Base-by-base conservation (phyloP, 2,888 invertebrate genomes). In the Drosophila imparisetae region DNA sequence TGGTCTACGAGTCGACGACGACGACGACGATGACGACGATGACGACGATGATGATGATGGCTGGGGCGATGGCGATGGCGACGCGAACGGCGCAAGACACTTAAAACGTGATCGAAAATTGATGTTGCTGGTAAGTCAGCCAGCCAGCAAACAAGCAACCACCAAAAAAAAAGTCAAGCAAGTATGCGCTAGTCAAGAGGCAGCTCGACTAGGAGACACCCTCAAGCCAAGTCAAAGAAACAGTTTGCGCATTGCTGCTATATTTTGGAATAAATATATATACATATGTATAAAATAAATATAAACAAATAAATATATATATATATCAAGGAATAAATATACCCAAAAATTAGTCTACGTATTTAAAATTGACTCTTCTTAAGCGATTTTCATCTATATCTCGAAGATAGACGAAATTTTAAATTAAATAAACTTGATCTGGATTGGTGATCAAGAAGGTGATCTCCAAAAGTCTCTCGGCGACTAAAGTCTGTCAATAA, bases 51-150 rank as follows among this genome's bases (percentile, higher is more conserved):
- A 70, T 58, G 80, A 70, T 53, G 73, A 72, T 66, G 80, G 72
- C 64, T 67, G 74, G 63, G 70, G 48, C 50, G 70, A 71, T 67
- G 72, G 42, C 72, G 68, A 59, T 64, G 81, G 70, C 75, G 75
- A 68, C 72, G 81, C 64, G 58, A 75, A 65, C 76, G 86, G 83
- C 81, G 81, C 89, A 87, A 87, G 90, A 87, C 89, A 89, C 88
- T 89, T 85, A 87, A 87, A 87, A 87, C 86, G 89, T 87, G 86
- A 87, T 89, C 89, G 86, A 89, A 87, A 89, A 87, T 87, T 89
- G 86, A 89, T 87, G 90, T 87, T 89, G 83, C 57, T 30, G 61
- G 62, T 61, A 76, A 75, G 64, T 60, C 71, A 74, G n/a, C 21
- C 57, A 42, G 72, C 59, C 67, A 74, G 13, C 67, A 70, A 82